These are phyloP conservation scores for Solenodon paradoxus DNA, from an alignment of 2,113 vertebrate species.

Conservation along the genomic window DNA sequence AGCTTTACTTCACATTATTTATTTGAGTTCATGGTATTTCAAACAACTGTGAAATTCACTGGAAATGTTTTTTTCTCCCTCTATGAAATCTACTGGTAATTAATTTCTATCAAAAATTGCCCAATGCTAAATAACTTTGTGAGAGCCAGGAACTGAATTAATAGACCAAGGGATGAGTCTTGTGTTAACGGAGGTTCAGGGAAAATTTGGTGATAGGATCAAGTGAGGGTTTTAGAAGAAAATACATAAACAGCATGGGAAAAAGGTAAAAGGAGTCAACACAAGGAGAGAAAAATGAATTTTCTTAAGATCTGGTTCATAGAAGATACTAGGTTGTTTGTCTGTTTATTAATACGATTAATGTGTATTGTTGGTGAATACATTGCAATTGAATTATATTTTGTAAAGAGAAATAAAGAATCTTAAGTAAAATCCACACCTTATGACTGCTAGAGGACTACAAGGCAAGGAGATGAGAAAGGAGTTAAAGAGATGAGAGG, in stretches of 20 bases:
- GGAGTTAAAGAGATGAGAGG: background rate
- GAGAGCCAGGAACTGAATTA: background rate
- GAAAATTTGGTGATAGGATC: background rate
- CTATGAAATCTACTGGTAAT: background rate
- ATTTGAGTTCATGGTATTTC: slow-evolving; percentile 39
- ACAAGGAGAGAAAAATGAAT: background rate
- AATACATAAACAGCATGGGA: background rate
- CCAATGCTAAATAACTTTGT: background rate
- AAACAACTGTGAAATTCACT: background rate
- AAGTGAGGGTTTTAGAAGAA: background rate
- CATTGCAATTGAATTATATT: background rate
- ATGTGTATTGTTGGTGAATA: background rate
- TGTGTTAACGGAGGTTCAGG: background rate
- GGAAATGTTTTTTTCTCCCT: background rate
- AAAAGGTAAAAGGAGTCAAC: background rate
- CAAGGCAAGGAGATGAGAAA: background rate
- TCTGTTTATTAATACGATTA: background rate
- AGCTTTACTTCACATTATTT: background rate
- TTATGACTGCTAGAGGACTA: background rate
- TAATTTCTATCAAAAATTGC: background rate
- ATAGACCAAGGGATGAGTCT: background rate
- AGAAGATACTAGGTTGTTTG: background rate
- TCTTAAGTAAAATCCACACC: background rate
- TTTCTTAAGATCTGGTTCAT: background rate
- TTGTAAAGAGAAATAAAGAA: background rate